These are phyloP conservation scores for Ctenopoma multispine DNA, from an alignment of 2,797 vertebrate species.

Conservation along the genomic window DNA sequence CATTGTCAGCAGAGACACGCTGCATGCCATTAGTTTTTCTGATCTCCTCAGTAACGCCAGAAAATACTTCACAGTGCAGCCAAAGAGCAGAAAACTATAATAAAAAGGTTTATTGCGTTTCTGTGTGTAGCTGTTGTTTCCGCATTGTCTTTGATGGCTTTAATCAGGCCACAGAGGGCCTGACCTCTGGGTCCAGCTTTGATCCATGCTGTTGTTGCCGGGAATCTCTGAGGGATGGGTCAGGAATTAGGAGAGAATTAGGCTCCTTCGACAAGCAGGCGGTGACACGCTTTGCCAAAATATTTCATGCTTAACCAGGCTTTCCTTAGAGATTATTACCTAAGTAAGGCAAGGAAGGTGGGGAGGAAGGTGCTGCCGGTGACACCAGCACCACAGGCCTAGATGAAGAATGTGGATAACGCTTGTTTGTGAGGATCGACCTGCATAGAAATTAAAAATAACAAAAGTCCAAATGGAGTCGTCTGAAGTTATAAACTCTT, in stretches of 20 bases:
- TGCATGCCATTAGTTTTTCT: slow-evolving; percentile 1
- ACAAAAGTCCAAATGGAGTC: slow-evolving; percentile 37
- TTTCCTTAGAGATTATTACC: slow-evolving; percentile 46
- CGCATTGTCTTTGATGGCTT: slow-evolving; percentile 39
- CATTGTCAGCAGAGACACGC: slow-evolving; percentile 1
- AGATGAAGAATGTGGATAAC: slow-evolving; percentile 77
- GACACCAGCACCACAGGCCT: slow-evolving; percentile 56
- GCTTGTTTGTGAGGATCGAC: slow-evolving; percentile 54
- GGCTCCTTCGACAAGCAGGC: slow-evolving; percentile 28
- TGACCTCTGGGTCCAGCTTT: slow-evolving; percentile 61
- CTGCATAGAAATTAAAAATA: slow-evolving; percentile 57
- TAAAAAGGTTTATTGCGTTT: slow-evolving; percentile 33
- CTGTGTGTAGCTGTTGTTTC: slow-evolving; percentile 38
- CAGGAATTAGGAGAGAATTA: slow-evolving; percentile 52
- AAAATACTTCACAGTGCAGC: background rate
- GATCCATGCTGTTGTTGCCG: slow-evolving; percentile 47
- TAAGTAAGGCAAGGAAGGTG: background rate
- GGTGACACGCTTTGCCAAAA: slow-evolving; percentile 46
- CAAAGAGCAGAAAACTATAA: slow-evolving; percentile 3
- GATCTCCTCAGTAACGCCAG: slow-evolving; percentile 1
- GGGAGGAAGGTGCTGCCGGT: background rate
- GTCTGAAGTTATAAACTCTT: slow-evolving; percentile 31
- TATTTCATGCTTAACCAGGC: slow-evolving; percentile 57
- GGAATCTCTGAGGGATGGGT: slow-evolving; percentile 39
- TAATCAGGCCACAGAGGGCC: slow-evolving; percentile 46